Conservation (phyloP, 2,113 vertebrate species). For the Xiphophorus hellerii region DNA sequence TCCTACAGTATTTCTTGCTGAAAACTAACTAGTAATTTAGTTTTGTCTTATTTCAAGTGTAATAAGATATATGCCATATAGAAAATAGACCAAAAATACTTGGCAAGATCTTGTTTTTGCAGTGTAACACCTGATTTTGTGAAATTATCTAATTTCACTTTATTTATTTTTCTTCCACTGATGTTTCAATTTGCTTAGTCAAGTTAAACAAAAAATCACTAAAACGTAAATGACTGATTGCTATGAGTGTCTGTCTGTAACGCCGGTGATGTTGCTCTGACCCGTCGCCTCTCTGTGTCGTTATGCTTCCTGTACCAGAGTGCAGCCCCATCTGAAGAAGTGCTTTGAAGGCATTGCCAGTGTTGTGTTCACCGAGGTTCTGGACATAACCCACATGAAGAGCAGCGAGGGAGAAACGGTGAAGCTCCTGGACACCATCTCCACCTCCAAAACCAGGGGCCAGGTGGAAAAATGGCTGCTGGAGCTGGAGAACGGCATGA, state of each 20-base stretch:
- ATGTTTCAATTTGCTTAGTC: no score
- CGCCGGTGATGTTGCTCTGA: neutral
- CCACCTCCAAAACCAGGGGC: conserved; percentile 87
- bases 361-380: conserved; percentile 86
- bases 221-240: no score
- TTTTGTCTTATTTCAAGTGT: no score
- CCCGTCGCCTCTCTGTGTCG: neutral
- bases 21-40: no score
- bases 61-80: no score
- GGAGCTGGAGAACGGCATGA: conserved; percentile 86
- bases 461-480: conserved; percentile 92
- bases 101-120: no score
- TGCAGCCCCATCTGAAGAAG: conserved; percentile 91
- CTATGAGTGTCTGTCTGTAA: neutral
- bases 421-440: conserved; percentile 83
- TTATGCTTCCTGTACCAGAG: conserved; percentile 67
- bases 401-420: conserved; percentile 90
- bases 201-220: no score
- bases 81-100: no score
- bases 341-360: conserved; percentile 92
- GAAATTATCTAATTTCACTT: no score
- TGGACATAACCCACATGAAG: conserved; percentile 91
- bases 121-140: no score
- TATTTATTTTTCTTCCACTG: no score
- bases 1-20: no score